Base-by-base conservation (phyloP, 2,113 vertebrate species). In the Cebidichthys violaceus region DNA sequence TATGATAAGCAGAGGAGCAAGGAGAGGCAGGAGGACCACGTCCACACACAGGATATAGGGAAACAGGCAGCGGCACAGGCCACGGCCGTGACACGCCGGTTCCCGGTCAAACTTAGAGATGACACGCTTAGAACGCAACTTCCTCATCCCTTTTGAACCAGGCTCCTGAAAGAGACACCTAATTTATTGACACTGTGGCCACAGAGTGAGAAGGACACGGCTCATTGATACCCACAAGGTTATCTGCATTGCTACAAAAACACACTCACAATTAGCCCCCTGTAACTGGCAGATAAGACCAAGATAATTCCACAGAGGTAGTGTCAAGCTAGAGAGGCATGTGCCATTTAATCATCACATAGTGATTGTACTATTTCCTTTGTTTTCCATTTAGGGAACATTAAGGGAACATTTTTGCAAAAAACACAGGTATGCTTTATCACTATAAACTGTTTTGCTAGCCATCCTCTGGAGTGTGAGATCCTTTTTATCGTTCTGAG, bases 201-300 rank as follows among this genome's bases (percentile, higher is more conserved):
- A 76, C 22, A 27, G 64, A 35, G 29, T 54, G 61, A 4, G 55
- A 71, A 70, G 71, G 79, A 75, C 71, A n/a, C 1, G 20, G 74
- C 54, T 83, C 79, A 76, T 29, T 70, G 81, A 84, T 79, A 73
- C 70, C 83, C 24, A 14, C 0, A 45, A 83, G 79, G 74, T 86
- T 79, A 83, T 88, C 61, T 59, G 59, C 18, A 22, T 13, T 9
- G 0, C 24, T 61, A 17, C 22, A 77, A 76, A 86, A 74, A 73
- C 4, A 43, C 39, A n/a, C 75, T 54, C 59, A 45, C 61, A 85
- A 77, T 90, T 87, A 81, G 87, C 45, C 22, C 43, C 18, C 33
- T 29, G 50, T 27, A 60, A 75, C 43, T 29, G 47, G 54, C 62
- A 79, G 55, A 79, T 81, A 67, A 83, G 43, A 8, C 18, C 1